These are phyloP conservation scores for Glossosoma conforme DNA, from an alignment of 1,140 invertebrate genomes.

Conservation along the genomic window DNA sequence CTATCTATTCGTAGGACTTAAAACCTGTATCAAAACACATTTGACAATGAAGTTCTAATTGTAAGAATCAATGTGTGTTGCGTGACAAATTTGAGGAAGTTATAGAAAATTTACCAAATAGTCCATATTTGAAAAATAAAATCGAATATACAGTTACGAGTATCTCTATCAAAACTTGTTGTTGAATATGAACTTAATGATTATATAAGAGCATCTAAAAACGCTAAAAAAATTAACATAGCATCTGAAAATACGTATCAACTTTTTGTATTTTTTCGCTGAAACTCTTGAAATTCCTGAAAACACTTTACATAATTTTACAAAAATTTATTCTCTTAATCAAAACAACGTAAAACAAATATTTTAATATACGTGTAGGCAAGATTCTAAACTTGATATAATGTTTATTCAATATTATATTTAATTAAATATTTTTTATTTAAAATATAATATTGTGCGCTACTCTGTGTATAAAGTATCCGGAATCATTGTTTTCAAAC, in stretches of 20 bases:
- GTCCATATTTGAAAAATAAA: not conserved
- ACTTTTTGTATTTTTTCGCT: not conserved
- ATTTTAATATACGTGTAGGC: slow-evolving; percentile 18
- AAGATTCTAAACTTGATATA: slow-evolving; percentile 30
- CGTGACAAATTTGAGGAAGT: too few species aligned
- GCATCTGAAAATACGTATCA: not conserved
- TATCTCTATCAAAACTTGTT: not conserved
- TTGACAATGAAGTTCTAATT: not conserved
- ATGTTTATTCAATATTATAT: not conserved
- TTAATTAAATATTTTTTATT: too few species aligned
- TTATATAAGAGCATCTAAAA: not conserved
- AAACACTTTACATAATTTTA: not conserved
- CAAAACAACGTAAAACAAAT: not conserved
- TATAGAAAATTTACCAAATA: not conserved
- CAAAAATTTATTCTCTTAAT: not conserved
- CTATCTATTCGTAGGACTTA: not conserved
- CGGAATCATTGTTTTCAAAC: too few species aligned
- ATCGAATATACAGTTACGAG: not conserved
- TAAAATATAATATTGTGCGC: too few species aligned
- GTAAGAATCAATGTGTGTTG: too few species aligned
- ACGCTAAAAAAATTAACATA: not conserved
- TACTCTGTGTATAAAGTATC: too few species aligned
- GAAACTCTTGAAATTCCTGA: not conserved
- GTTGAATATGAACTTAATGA: not conserved
- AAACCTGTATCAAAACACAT: not conserved